A percentile compares a stretch with the other conserved stretches of the same genome.
phyloP scores from a whole-genome alignment of 2,113 vertebrate species.

The Microcebus tavaratra region DNA sequence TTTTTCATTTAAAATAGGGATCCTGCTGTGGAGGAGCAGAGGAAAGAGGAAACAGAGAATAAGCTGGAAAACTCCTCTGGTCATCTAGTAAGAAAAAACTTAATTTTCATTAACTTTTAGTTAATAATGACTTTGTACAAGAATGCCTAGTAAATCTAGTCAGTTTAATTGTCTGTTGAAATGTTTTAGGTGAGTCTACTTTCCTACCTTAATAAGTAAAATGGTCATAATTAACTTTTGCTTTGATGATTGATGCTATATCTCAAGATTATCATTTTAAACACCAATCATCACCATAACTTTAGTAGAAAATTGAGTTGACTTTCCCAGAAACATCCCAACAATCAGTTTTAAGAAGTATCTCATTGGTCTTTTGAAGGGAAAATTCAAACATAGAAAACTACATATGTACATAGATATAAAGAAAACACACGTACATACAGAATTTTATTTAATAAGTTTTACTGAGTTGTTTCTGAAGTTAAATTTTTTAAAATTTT shows the following conservation, averaged over 20 bases:
- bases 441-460: slow-evolving; percentile 22
- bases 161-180: slow-evolving; percentile 21
- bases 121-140: background rate
- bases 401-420: background rate
- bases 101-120: slow-evolving; percentile 40
- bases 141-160: background rate
- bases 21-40: slow-evolving; percentile 17
- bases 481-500: slow-evolving; percentile 26
- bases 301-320: background rate
- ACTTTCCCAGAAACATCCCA: background rate
- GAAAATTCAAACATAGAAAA: slow-evolving; percentile 5
- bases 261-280: slow-evolving; percentile 23
- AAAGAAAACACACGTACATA: background rate
- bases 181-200: background rate
- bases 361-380: slow-evolving; percentile 29
- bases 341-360: background rate
- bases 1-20: slow-evolving; percentile 56
- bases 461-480: slow-evolving; percentile 39
- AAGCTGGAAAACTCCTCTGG: slow-evolving; percentile 47
- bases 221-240: background rate
- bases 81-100: slow-evolving; percentile 70
- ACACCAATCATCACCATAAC: background rate
- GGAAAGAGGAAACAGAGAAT: slow-evolving; percentile 45
- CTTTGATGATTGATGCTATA: background rate
- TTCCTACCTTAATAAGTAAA: background rate